Evolutionary conservation across 2,113 vertebrate genomes (phyloP).

Genomic region (Syngnathus typhle): DNA sequence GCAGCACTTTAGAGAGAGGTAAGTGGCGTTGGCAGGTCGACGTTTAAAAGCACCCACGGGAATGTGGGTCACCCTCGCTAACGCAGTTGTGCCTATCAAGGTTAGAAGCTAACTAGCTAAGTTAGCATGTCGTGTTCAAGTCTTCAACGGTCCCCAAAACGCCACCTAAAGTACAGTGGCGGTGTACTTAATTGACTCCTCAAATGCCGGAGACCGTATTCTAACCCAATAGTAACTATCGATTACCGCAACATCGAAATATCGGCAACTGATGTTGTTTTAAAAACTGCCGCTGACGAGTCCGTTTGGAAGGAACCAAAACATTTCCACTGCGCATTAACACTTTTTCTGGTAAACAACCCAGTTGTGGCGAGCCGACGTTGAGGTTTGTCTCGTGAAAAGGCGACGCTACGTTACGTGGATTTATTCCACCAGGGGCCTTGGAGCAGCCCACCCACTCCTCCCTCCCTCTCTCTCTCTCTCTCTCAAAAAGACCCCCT

Average conservation of each 20-base stretch:
- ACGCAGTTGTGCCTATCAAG: slow-evolving; percentile 38
- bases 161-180: not conserved
- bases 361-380: no score
- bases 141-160: slow-evolving; percentile 10
- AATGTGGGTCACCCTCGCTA: slow-evolving; percentile 64
- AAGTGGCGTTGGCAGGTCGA: slow-evolving; percentile 32
- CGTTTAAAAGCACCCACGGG: slow-evolving; percentile 37
- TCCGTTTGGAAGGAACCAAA: not conserved
- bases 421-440: slow-evolving; percentile 57
- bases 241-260: not conserved
- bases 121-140: slow-evolving; percentile 24
- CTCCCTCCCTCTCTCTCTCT: not conserved
- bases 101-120: slow-evolving; percentile 52
- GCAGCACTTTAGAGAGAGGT: slow-evolving; percentile 47
- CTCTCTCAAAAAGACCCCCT: slow-evolving; percentile 17
- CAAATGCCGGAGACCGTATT: not conserved
- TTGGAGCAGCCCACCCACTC: slow-evolving; percentile 20
- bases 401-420: not conserved
- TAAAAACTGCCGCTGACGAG: not conserved
- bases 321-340: not conserved
- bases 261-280: not conserved
- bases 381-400: not conserved
- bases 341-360: not conserved
- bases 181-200: not conserved
- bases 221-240: not conserved